A percentile compares a stretch with the other conserved stretches of the same genome.
phyloP scores from a whole-genome alignment of 2,888 invertebrate species.

The Nephrotoma guestfalica region DNA sequence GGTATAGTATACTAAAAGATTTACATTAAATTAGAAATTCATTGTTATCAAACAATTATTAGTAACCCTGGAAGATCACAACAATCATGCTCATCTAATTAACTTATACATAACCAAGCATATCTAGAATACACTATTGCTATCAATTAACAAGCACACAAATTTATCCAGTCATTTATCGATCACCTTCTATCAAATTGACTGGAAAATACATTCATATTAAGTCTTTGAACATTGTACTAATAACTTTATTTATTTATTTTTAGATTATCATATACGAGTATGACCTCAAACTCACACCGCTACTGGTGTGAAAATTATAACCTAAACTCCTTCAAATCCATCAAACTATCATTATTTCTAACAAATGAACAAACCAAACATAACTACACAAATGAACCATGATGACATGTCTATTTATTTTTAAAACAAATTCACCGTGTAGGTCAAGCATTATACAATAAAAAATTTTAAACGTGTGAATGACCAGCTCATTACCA shows the following conservation, averaged over 20 bases:
- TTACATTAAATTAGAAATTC: too few relatives aligned
- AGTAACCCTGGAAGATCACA: neutral
- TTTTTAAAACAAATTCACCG: neutral
- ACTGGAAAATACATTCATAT: neutral
- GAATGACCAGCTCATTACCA: neutral
- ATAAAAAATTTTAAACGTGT: neutral
- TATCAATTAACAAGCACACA: neutral
- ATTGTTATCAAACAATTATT: too few relatives aligned
- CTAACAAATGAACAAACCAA: neutral
- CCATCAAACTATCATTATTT: neutral
- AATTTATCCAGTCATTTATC: neutral
- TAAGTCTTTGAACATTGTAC: neutral
- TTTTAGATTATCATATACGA: neutral
- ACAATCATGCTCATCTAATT: neutral
- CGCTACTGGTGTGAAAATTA: neutral
- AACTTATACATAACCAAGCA: neutral
- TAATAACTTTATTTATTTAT: neutral
- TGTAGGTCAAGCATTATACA: neutral
- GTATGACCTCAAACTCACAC: neutral
- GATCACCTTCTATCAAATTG: neutral
- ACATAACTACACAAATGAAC: neutral
- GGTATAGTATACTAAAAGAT: too few relatives aligned
- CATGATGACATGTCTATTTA: neutral
- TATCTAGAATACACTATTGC: too few relatives aligned
- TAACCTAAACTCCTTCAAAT: neutral